These are phyloP conservation scores for Bostrychus sinensis DNA, from an alignment of 2,113 vertebrate species.

Conservation along the genomic window DNA sequence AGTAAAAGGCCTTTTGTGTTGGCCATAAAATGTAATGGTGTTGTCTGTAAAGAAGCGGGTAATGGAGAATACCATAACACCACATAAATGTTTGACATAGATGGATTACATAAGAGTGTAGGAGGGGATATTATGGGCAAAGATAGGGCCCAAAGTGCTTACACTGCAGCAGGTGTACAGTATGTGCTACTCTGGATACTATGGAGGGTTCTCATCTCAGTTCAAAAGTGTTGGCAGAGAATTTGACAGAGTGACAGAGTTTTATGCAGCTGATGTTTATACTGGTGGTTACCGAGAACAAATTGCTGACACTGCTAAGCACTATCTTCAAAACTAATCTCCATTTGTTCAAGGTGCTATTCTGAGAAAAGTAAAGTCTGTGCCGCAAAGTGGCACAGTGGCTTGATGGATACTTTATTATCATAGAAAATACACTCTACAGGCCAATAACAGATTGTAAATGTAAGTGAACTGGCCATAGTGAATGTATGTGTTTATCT, in stretches of 20 bases:
- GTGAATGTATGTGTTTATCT: no score
- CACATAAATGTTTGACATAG: background rate
- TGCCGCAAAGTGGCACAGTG: no score
- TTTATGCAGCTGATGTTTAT: background rate
- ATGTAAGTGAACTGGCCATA: no score
- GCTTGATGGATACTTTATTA: no score
- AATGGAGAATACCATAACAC: slow-evolving; percentile 5
- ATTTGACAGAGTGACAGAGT: no score
- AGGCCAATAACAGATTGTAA: no score
- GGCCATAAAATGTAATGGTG: slow-evolving; percentile 1
- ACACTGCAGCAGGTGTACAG: background rate
- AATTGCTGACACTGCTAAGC: background rate
- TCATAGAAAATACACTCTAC: no score
- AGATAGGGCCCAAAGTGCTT: background rate
- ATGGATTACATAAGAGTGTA: background rate
- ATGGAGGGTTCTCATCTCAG: no score
- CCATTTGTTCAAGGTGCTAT: no score
- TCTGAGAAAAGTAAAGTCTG: no score
- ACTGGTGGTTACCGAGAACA: background rate
- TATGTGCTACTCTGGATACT: no score
- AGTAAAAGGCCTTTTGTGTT: slow-evolving; percentile 5
- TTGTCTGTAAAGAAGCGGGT: slow-evolving; percentile 1
- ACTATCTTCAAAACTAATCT: background rate
- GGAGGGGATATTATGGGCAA: background rate
- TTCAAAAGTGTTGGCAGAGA: no score